Conservation (phyloP, 2,888 invertebrate species). For the Tipula helvola region DNA sequence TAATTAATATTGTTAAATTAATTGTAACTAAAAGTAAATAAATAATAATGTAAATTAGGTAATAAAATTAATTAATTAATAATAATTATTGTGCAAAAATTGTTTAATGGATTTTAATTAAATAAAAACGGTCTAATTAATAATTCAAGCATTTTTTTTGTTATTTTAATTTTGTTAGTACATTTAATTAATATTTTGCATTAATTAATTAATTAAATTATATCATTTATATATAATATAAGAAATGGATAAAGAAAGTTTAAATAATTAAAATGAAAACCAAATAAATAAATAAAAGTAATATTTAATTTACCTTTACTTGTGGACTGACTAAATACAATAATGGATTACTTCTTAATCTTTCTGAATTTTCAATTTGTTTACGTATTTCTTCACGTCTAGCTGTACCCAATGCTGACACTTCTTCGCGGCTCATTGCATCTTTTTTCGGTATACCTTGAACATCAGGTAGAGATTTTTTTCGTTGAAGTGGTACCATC, state of each 20-base stretch:
- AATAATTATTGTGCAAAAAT: neutral
- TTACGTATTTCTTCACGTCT: conserved; percentile 88
- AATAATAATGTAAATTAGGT: neutral
- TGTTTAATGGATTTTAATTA: neutral
- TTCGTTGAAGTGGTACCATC: conserved; percentile 59
- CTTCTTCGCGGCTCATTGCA: conserved; percentile 89
- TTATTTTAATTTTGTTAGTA: neutral
- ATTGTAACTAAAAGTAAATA: neutral
- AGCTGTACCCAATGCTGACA: conserved; percentile 84
- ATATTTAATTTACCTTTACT: conserved; percentile 64
- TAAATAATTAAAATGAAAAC: neutral
- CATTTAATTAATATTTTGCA: neutral
- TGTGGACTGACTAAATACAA: conserved; percentile 94
- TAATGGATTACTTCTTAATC: conserved; percentile 86
- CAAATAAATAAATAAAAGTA: neutral
- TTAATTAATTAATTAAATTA: neutral
- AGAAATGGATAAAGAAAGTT: neutral
- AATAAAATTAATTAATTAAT: neutral
- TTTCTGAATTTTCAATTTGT: conserved; percentile 81
- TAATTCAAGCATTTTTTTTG: neutral
- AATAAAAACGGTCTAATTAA: neutral
- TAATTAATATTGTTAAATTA: neutral
- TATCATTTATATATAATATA: neutral
- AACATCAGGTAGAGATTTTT: conserved; percentile 95
- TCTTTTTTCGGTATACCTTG: conserved; percentile 70